Evolutionary conservation across 2,797 vertebrate species (phyloP), one percentile per base, ranked within the genome.

Genomic region (Podargus strigoides): DNA sequence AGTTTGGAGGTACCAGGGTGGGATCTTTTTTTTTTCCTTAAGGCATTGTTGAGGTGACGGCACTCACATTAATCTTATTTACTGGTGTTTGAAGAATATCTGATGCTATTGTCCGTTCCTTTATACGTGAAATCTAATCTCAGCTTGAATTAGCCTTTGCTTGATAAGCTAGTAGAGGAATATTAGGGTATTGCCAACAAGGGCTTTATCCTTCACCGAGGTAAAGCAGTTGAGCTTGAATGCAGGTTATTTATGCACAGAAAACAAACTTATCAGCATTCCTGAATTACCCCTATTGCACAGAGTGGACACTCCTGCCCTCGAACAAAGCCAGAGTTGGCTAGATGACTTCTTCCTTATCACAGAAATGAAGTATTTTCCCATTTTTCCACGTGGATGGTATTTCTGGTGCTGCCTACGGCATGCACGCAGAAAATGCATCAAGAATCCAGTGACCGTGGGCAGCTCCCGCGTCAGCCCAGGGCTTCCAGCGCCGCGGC

Each of bases 101-200:
- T 88, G 89, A 63, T 83, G 50, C 79, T 91, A 52, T 81, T 88
- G 69, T 95, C 85, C 0, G 0, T 60, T 77, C 46, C 53, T 91
- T 85, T 69, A 26, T 50, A 72, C 0, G 0, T 62, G 73, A 87
- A 93, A 93, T 94, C 90, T 94, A 94, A 91, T 94, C 95, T 95
- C 34, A 70, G 42, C 69, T 90, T 75, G 80, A 93, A 84, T 95
- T 94, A 84, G 79, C 83, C 85, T 92, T 85, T 94, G 15, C 64
- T 58, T 86, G 90, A 88, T 90, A 94, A 94, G 44, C 0, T 1
- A 88, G 79, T 68, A 72, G 90, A 66, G 79, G 93, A 86, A 84
- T 85, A 91, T 23, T 91, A 68, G 39, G 37, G 19, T 83, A 20
- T 58, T 80, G 69, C 82, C 68, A 74, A 68, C 1, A 14, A 87